Evolutionary conservation across 2,888 invertebrate species (phyloP).

Genomic region (Zonitis immaculata): DNA sequence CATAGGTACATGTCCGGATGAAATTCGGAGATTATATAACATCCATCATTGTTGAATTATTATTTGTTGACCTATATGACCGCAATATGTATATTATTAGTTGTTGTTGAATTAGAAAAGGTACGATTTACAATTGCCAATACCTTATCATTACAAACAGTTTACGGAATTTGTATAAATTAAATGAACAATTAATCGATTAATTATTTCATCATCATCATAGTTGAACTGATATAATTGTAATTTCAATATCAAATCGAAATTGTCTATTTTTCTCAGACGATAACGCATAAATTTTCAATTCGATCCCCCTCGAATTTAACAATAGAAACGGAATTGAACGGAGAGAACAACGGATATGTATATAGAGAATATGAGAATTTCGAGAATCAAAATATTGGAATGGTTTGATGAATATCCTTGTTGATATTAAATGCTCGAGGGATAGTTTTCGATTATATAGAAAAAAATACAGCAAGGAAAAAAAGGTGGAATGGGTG

Average conservation of each 20-base stretch:
- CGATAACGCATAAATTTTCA: neutral
- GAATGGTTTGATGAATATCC: neutral
- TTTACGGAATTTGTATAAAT: no score
- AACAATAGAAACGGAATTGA: neutral
- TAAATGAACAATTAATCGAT: no score
- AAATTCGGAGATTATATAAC: conserved; percentile 5
- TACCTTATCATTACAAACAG: no score
- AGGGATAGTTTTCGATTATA: neutral
- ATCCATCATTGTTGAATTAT: conserved; percentile 10
- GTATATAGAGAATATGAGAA: neutral
- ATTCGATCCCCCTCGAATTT: neutral
- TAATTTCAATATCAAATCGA: neutral
- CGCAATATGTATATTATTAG: conserved; percentile 10
- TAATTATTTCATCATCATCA: neutral
- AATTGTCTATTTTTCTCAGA: neutral
- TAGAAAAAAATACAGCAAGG: no score
- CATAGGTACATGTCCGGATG: conserved; percentile 1
- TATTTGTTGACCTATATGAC: conserved; percentile 5
- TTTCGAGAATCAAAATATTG: neutral
- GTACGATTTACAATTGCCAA: no score
- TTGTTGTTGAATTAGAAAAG: neutral
- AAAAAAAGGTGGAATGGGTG: no score
- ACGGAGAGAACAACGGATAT: neutral
- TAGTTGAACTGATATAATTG: no score
- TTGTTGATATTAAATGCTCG: neutral